Evolutionary conservation across 2,888 invertebrate species (phyloP), one percentile per base, ranked within the genome.

Genomic region (Brenthis ino): DNA sequence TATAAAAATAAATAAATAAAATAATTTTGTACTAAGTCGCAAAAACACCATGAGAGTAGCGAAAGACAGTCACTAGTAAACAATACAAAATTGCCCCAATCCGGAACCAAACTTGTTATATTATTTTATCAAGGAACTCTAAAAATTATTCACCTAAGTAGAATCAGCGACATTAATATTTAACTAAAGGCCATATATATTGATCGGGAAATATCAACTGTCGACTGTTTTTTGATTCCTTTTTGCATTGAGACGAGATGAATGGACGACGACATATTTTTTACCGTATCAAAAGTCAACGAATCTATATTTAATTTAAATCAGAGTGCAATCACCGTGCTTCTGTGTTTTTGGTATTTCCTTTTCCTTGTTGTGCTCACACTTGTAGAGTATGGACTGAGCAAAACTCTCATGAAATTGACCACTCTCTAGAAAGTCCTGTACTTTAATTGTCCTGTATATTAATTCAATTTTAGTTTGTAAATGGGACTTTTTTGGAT

Each of bases 141-240:
- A 57, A 57, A 43, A 43, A 12, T 6, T 57, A 13, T 43, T 57
- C 33, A 43, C 5, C 12, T 11, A 37, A 24, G 16, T 43, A 13
- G 3, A 47, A 50, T 60, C n/a, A 60, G n/a, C 37, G 2, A 28
- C 14, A 63, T 53, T 20, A 61, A 61, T 16, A n/a, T n/a, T 37
- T 28, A 16, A 33, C 5, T 6, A 37, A 63, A 60, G 48, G 24
- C 58, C 58, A 11, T 61, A 66, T 54, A 20, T 65, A 48, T 67
- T 50, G 50, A 60, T 48, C 67, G 48, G 67, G 67, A 67, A 67
- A 67, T 67, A 61, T 67, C 66, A 66, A 60, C 55, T 48, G 64
- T 64, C 64, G 13, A 33, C 24, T 53, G 37, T 37, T 48, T 51
- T 33, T 60, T 16, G 1, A 37, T 16, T 14, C 47, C 47, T 54